Evolutionary conservation across 2,888 invertebrate species (phyloP).

Genomic region (Temnothorax unifasciatus): DNA sequence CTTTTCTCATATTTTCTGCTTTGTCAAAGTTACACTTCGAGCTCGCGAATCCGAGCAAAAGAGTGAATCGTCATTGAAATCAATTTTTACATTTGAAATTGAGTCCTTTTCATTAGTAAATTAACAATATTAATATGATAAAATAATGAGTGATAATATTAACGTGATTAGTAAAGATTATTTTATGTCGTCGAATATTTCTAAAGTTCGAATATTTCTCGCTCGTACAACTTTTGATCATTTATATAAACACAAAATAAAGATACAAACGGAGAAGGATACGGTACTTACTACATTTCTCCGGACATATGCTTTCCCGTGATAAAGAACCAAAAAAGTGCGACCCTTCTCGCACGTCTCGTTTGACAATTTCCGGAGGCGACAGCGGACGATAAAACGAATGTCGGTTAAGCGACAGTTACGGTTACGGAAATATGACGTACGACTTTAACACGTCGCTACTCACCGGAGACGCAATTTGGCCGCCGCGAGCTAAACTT

Average conservation of each 20-base stretch:
- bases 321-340: conserved; percentile 60
- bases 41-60: background rate
- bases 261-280: background rate
- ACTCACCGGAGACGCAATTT: conserved; percentile 56
- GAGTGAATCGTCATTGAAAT: background rate
- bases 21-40: background rate
- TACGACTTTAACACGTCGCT: conserved; percentile 79
- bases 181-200: background rate
- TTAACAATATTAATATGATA: background rate
- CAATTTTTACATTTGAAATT: background rate
- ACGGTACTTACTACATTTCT: conserved; percentile 16
- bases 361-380: conserved; percentile 78
- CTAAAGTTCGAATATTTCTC: background rate
- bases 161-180: background rate
- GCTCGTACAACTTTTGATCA: background rate
- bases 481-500: conserved; percentile 68
- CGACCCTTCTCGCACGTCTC: conserved; percentile 55
- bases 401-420: conserved; percentile 74
- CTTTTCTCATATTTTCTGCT: background rate
- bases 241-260: background rate
- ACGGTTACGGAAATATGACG: conserved; percentile 80
- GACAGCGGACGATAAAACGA: conserved; percentile 80
- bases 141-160: background rate
- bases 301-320: conserved; percentile 33
- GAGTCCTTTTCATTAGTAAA: background rate